A percentile compares a stretch with the other conserved stretches of the same genome.
Evolutionary conservation across 2,113 vertebrate species (phyloP).

Genomic region (Nansenia antarctica): DNA sequence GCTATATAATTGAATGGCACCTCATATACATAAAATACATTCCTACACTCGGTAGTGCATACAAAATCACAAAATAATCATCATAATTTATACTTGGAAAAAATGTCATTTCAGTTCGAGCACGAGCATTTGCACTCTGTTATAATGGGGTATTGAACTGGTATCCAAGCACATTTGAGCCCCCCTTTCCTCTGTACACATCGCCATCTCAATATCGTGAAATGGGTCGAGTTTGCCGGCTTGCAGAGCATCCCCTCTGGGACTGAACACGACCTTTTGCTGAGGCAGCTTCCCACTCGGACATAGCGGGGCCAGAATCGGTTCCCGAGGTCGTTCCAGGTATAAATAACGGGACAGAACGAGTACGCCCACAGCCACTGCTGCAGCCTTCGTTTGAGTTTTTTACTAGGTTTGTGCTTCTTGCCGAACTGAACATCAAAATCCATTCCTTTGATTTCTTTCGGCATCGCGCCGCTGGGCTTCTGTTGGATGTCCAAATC

Average conservation of each 20-base stretch:
- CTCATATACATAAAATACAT: slow-evolving; percentile 91
- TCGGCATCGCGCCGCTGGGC: slow-evolving; percentile 87
- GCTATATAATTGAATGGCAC: slow-evolving; percentile 81
- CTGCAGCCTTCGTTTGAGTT: slow-evolving; percentile 92
- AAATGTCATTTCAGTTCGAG: slow-evolving; percentile 72
- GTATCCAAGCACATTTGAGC: slow-evolving; percentile 94
- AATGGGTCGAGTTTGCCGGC: slow-evolving; percentile 87
- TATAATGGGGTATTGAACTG: slow-evolving; percentile 95
- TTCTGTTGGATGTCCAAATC: slow-evolving; percentile 80
- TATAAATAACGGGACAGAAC: slow-evolving; percentile 90
- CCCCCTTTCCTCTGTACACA: slow-evolving; percentile 84
- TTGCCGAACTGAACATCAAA: slow-evolving; percentile 87
- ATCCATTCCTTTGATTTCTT: slow-evolving; percentile 90
- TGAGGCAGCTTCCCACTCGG: slow-evolving; percentile 90
- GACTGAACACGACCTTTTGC: slow-evolving; percentile 93
- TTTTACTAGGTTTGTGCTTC: slow-evolving; percentile 88
- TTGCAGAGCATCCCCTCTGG: slow-evolving; percentile 95
- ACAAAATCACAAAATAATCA: slow-evolving; percentile 71
- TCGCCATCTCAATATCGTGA: slow-evolving; percentile 91
- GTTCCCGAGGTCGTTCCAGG: slow-evolving; percentile 93
- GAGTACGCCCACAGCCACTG: slow-evolving; percentile 97
- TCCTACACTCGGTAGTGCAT: slow-evolving; percentile 92
- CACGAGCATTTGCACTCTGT: slow-evolving; percentile 97
- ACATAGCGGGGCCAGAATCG: slow-evolving; percentile 96
- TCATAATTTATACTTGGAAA: slow-evolving; percentile 46